Conservation (phyloP, 1,140 invertebrate species). For the Oscheius sp. region DNA sequence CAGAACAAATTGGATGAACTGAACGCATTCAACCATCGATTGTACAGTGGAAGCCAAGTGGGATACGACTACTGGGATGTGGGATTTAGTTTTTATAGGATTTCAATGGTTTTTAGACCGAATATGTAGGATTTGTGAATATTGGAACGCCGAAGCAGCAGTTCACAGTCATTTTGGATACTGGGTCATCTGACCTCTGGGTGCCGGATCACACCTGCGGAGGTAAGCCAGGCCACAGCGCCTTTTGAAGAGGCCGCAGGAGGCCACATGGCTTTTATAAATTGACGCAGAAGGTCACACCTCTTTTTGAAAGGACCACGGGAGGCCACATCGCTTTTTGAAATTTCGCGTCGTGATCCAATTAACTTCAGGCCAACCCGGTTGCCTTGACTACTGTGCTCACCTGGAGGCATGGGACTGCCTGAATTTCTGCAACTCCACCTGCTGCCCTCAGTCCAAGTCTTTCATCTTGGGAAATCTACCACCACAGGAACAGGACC, state of each 20-base stretch:
- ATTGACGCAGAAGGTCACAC: too few species aligned
- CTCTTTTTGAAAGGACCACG: too few species aligned
- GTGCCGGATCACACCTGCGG: slow-evolving; percentile 32
- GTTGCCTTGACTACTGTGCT: slow-evolving; percentile 14
- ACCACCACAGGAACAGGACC: neutral
- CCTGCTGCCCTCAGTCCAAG: slow-evolving; percentile 13
- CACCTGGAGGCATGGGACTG: neutral
- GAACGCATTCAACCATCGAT: neutral
- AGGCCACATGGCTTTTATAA: too few species aligned
- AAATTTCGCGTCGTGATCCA: too few species aligned
- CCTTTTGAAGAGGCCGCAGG: too few species aligned
- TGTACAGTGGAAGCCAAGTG: neutral
- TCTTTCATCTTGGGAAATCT: neutral
- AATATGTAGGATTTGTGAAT: slow-evolving; percentile 18
- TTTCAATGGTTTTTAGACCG: neutral
- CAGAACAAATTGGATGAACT: neutral
- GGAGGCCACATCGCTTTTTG: too few species aligned
- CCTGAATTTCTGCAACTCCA: neutral
- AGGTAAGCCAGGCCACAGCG: neutral
- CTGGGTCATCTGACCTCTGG: slow-evolving; percentile 42
- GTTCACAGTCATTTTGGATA: slow-evolving; percentile 43
- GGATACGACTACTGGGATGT: slow-evolving; percentile 1
- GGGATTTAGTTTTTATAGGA: neutral
- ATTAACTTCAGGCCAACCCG: too few species aligned
- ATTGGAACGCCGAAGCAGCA: slow-evolving; percentile 40